These are phyloP conservation scores for Andrena bicolor DNA, from an alignment of 2,888 invertebrate genomes.

Conservation along the genomic window DNA sequence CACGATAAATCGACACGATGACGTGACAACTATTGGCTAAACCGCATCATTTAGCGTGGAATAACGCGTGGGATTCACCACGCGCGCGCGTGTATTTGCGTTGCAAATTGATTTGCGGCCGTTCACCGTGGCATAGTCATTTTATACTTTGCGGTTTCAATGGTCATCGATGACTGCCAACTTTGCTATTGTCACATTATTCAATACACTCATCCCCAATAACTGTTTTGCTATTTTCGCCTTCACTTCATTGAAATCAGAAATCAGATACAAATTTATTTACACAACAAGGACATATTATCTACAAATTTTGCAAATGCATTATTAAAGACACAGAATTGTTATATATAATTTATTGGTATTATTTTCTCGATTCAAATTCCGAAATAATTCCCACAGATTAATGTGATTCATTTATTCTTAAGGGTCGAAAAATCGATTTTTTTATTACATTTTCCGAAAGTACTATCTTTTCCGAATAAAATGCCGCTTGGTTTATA, in stretches of 20 bases:
- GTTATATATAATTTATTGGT: too few species aligned
- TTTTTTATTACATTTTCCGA: too few species aligned
- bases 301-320: too few species aligned
- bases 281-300: too few species aligned
- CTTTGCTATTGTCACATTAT: not conserved
- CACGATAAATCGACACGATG: slow-evolving; percentile 22
- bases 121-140: not conserved
- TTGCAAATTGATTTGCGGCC: slow-evolving; percentile 21
- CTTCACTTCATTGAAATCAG: not conserved
- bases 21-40: slow-evolving; percentile 28
- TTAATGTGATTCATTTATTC: too few species aligned
- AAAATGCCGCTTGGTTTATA: too few species aligned
- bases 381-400: too few species aligned
- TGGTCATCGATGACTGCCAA: not conserved
- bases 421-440: too few species aligned
- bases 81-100: not conserved
- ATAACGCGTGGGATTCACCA: not conserved
- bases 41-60: slow-evolving; percentile 13
- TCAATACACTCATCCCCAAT: not conserved
- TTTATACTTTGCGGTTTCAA: not conserved
- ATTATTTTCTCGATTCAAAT: too few species aligned
- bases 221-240: not conserved
- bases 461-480: too few species aligned
- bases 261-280: not conserved
- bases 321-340: too few species aligned